These are phyloP conservation scores for Pseudomyrmex flavicornis DNA, from an alignment of 1,140 invertebrate species.

Conservation along the genomic window DNA sequence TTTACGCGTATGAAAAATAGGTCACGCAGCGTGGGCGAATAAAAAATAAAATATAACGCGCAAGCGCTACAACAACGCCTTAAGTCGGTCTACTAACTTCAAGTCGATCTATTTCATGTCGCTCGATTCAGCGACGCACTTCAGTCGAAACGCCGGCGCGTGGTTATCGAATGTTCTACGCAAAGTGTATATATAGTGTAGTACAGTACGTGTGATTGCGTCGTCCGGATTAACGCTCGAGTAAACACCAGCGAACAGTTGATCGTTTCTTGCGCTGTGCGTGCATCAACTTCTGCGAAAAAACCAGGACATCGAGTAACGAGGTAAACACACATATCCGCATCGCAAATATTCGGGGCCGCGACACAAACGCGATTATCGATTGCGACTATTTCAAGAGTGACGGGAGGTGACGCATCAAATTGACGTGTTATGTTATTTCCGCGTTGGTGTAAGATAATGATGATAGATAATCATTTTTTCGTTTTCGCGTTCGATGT, in stretches of 20 bases:
- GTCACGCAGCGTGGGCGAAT: too few species aligned
- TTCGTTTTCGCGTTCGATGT: background rate
- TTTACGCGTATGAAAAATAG: too few species aligned
- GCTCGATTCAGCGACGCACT: slow-evolving; percentile 34
- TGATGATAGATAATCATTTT: too few species aligned
- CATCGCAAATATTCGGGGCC: slow-evolving; percentile 34
- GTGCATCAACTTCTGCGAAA: background rate
- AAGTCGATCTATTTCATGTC: slow-evolving; percentile 39
- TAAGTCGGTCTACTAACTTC: background rate
- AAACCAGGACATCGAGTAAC: background rate
- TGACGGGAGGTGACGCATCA: slow-evolving; percentile 72
- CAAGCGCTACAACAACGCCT: slow-evolving; percentile 47
- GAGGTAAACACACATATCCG: slow-evolving; percentile 66
- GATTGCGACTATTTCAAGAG: slow-evolving; percentile 76
- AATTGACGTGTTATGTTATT: slow-evolving; percentile 31
- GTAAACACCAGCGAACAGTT: background rate
- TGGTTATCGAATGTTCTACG: background rate
- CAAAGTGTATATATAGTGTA: background rate
- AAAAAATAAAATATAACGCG: slow-evolving; percentile 1
- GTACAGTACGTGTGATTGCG: background rate
- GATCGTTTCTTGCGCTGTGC: background rate
- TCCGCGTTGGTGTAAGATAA: background rate
- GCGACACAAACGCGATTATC: slow-evolving; percentile 64
- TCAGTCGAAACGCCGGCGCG: background rate
- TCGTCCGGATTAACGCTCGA: background rate